phyloP scores from a whole-genome alignment of 2,888 invertebrate genomes.

The Anthrax anthrax region DNA sequence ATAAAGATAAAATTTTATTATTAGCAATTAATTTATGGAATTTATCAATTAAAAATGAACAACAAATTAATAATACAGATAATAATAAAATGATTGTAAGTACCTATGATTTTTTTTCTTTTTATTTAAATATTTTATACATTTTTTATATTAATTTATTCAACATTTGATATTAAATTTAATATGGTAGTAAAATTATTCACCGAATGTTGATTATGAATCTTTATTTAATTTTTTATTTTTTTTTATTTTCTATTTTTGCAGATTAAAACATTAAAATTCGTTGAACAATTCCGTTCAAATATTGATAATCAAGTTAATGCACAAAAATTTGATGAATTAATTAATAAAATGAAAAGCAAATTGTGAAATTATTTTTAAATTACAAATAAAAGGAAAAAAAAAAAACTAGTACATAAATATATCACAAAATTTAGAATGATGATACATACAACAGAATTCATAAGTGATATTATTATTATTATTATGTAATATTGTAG shows the following conservation, averaged over 20 bases:
- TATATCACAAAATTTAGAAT: no score
- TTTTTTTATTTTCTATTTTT: not conserved
- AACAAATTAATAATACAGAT: constrained; percentile 38
- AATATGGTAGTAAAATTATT: no score
- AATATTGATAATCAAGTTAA: not conserved
- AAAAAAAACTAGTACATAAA: no score
- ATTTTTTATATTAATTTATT: not conserved
- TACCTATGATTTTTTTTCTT: not conserved
- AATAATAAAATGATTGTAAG: constrained; percentile 28
- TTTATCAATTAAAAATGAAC: constrained; percentile 51
- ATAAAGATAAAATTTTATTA: constrained; percentile 43
- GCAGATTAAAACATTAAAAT: constrained; percentile 9
- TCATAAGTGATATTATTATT: no score
- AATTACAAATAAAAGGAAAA: not conserved
- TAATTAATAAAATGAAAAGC: constrained; percentile 11
- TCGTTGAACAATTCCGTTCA: constrained; percentile 4
- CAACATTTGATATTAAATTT: no score
- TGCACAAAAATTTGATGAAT: constrained; percentile 9
- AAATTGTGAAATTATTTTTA: constrained; percentile 6
- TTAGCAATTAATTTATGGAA: constrained; percentile 73
- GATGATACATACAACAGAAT: no score
- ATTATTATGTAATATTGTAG: no score
- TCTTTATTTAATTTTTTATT: constrained; percentile 1
- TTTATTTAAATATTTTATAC: not conserved
- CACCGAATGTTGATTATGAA: no score